These are phyloP conservation scores for Megathymus violae DNA, from an alignment of 1,140 invertebrate genomes.

Conservation along the genomic window DNA sequence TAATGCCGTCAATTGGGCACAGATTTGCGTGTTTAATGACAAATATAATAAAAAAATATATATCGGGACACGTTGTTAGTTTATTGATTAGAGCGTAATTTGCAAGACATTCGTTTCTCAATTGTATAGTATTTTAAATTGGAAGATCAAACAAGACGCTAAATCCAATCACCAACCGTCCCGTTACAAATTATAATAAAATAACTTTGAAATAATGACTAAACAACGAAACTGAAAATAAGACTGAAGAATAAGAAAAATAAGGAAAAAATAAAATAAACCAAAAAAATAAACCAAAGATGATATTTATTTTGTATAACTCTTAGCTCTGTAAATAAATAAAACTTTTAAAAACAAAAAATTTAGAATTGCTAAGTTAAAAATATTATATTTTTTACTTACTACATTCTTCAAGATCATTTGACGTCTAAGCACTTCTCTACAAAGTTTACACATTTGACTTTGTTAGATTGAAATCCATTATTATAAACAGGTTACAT, in stretches of 20 bases:
- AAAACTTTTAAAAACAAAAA: constrained; percentile 69
- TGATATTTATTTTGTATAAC: constrained; percentile 71
- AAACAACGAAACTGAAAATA: no score
- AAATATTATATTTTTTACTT: constrained; percentile 59
- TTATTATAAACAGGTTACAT: constrained; percentile 7
- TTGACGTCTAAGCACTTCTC: constrained; percentile 36
- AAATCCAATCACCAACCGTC: constrained; percentile 22
- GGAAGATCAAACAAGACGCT: constrained; percentile 26
- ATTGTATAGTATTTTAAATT: not conserved
- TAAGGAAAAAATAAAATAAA: constrained; percentile 50
- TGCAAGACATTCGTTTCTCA: no score
- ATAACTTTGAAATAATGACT: not conserved
- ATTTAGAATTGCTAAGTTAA: constrained; percentile 51
- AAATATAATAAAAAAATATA: no score
- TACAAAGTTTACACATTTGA: constrained; percentile 6
- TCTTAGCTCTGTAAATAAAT: constrained; percentile 73
- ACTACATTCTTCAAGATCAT: constrained; percentile 43
- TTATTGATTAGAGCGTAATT: no score
- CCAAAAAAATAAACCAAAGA: constrained; percentile 62
- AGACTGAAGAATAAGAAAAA: constrained; percentile 21
- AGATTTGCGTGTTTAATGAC: no score
- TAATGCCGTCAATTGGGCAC: no score
- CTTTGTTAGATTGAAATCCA: constrained; percentile 1
- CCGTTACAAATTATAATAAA: not conserved
- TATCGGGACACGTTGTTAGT: no score